Conservation (phyloP, 1,140 invertebrate species). For the Potamilus streckersoni region DNA sequence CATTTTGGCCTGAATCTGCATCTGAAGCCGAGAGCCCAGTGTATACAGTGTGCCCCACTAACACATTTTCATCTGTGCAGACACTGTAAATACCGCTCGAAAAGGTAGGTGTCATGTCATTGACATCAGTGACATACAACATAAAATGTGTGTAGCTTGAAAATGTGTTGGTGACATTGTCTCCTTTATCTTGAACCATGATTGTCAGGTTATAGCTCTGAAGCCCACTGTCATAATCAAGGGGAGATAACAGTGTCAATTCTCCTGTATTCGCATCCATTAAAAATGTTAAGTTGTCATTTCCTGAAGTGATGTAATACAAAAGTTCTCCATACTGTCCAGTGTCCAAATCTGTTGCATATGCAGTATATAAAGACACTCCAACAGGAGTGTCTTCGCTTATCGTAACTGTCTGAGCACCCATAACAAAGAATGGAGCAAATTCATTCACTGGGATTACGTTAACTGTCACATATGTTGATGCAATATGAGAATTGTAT, state of each 20-base stretch:
- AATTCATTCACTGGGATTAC: slow-evolving; percentile 40
- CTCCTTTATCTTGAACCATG: slow-evolving; percentile 29
- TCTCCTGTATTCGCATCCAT: slow-evolving; percentile 33
- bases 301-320: slow-evolving; percentile 36
- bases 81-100: too few relatives aligned
- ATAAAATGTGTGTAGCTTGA: slow-evolving; percentile 29
- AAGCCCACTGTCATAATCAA: slow-evolving; percentile 47
- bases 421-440: slow-evolving; percentile 31
- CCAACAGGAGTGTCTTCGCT: slow-evolving; percentile 9
- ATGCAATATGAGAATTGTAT: background rate
- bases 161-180: slow-evolving; percentile 15
- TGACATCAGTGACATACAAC: slow-evolving; percentile 77
- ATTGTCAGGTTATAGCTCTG: slow-evolving; percentile 28
- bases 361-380: too few relatives aligned
- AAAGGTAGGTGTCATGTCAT: slow-evolving; percentile 73
- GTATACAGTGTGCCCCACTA: background rate
- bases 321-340: slow-evolving; percentile 37
- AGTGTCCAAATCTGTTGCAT: slow-evolving; percentile 17
- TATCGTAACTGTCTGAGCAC: slow-evolving; percentile 24
- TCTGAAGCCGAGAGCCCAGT: slow-evolving; percentile 29
- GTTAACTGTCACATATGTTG: slow-evolving; percentile 29
- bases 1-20: slow-evolving; percentile 38
- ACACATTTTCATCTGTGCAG: slow-evolving; percentile 7
- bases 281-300: slow-evolving; percentile 28
- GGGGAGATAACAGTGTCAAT: slow-evolving; percentile 28